These are phyloP conservation scores for Diaphora mendica DNA, from an alignment of 2,888 invertebrate species.

Conservation along the genomic window DNA sequence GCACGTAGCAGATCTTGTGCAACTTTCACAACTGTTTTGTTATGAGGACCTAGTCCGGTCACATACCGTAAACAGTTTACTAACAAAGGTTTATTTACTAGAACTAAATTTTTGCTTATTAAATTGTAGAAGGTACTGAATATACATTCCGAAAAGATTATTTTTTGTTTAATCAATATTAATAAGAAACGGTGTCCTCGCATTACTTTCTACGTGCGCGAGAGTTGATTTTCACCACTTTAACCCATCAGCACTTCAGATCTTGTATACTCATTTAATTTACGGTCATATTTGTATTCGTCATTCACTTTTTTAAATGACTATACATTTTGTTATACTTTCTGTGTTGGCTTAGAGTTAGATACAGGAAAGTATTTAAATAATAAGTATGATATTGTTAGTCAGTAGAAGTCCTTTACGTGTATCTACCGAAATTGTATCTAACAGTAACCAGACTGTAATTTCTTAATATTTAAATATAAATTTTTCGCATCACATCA, in stretches of 20 bases:
- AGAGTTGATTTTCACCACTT: constrained; percentile 63
- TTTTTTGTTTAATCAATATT: constrained; percentile 58
- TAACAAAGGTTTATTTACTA: constrained; percentile 48
- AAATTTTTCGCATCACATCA: neutral
- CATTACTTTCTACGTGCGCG: constrained; percentile 62
- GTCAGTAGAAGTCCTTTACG: neutral
- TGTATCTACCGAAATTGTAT: neutral
- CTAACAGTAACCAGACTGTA: neutral
- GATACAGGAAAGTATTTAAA: neutral
- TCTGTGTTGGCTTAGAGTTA: neutral
- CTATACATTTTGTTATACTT: neutral
- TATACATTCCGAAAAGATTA: constrained; percentile 37
- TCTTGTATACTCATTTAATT: constrained; percentile 32
- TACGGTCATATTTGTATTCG: neutral
- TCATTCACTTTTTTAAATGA: neutral
- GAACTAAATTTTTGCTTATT: constrained; percentile 31
- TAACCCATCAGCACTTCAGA: constrained; percentile 45
- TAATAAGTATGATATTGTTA: neutral
- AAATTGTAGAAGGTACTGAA: constrained; percentile 12
- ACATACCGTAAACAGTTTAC: constrained; percentile 52
- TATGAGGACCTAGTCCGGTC: constrained; percentile 63
- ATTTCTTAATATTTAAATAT: neutral
- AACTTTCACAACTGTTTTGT: constrained; percentile 67
- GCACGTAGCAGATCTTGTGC: constrained; percentile 56
- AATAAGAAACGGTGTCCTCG: constrained; percentile 60